A percentile compares a stretch with the other conserved stretches of the same genome.
Evolutionary conservation across 2,113 vertebrate species (phyloP).

Genomic region (Polypterus senegalus): DNA sequence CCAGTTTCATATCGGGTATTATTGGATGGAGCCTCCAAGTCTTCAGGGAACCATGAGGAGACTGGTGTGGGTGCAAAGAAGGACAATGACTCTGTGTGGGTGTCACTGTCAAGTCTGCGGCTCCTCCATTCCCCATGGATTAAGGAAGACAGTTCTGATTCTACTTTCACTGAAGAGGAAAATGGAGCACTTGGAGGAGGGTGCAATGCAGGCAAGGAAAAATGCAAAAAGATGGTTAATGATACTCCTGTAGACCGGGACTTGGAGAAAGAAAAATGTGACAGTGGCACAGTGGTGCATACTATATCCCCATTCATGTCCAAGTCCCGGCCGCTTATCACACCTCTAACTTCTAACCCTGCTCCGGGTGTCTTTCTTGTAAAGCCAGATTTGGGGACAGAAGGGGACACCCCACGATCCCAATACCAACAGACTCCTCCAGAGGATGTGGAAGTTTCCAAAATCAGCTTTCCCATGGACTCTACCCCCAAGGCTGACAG

Average conservation of each 20-base stretch:
- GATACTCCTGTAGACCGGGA: conserved; percentile 50
- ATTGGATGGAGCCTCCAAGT: conserved; percentile 11
- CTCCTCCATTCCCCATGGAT: conserved; percentile 68
- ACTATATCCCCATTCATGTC: neutral
- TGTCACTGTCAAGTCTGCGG: conserved; percentile 64
- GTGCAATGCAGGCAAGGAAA: conserved; percentile 15
- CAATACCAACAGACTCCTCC: conserved; percentile 34
- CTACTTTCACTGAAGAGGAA: too few species aligned
- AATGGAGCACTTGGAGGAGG: neutral
- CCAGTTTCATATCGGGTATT: conserved; percentile 67
- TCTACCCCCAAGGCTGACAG: conserved; percentile 39
- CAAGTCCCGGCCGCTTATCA: conserved; percentile 4
- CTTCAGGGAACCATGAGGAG: too few species aligned
- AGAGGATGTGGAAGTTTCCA: conserved; percentile 61
- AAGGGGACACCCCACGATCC: conserved; percentile 19
- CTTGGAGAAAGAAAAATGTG: neutral
- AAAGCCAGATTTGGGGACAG: too few species aligned
- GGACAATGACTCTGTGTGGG: conserved; percentile 50
- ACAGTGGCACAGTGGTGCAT: too few species aligned
- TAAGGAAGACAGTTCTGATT: conserved; percentile 2
- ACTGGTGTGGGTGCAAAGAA: too few species aligned
- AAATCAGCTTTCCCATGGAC: conserved; percentile 62
- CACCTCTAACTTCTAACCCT: too few species aligned
- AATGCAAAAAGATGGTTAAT: conserved; percentile 42
- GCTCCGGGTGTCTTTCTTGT: too few species aligned